Conservation (phyloP, 2,888 invertebrate species). For the Aleiodes alternator region DNA sequence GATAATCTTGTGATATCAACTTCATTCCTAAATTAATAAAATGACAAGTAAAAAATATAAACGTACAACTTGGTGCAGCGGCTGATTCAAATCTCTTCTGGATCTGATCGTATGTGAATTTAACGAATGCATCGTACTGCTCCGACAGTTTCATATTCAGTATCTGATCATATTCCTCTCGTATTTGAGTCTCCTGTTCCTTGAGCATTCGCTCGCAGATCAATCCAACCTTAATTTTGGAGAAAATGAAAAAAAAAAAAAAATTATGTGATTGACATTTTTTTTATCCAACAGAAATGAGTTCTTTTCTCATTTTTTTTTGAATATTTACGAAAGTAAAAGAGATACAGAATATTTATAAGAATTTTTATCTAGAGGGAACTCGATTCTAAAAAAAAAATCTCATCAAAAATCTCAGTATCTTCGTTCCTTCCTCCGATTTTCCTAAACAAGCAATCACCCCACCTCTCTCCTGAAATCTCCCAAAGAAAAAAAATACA, state of each 20-base stretch:
- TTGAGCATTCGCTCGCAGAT: constrained; percentile 98
- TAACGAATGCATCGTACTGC: constrained; percentile 99
- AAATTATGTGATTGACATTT: not conserved
- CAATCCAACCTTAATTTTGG: constrained; percentile 86
- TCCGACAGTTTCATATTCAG: constrained; percentile 96
- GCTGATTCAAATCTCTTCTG: constrained; percentile 78
- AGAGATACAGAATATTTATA: too few relatives aligned
- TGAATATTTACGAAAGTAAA: too few relatives aligned
- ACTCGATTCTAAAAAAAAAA: too few relatives aligned
- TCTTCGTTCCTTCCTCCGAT: too few relatives aligned
- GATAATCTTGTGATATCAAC: not conserved
- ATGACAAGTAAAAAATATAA: not conserved
- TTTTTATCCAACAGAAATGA: not conserved
- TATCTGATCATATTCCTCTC: constrained; percentile 96
- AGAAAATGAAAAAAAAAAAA: constrained; percentile 35
- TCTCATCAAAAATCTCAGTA: too few relatives aligned
- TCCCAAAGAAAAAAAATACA: too few relatives aligned
- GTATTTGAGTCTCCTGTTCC: constrained; percentile 94
- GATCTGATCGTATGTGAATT: constrained; percentile 98
- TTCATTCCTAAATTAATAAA: not conserved
- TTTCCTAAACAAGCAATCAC: too few relatives aligned
- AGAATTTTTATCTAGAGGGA: too few relatives aligned
- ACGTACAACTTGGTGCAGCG: constrained; percentile 73
- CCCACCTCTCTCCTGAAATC: too few relatives aligned
- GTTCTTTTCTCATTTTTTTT: too few relatives aligned